These are phyloP conservation scores for Matsumyia berberina DNA, from an alignment of 2,888 invertebrate genomes.

Conservation along the genomic window DNA sequence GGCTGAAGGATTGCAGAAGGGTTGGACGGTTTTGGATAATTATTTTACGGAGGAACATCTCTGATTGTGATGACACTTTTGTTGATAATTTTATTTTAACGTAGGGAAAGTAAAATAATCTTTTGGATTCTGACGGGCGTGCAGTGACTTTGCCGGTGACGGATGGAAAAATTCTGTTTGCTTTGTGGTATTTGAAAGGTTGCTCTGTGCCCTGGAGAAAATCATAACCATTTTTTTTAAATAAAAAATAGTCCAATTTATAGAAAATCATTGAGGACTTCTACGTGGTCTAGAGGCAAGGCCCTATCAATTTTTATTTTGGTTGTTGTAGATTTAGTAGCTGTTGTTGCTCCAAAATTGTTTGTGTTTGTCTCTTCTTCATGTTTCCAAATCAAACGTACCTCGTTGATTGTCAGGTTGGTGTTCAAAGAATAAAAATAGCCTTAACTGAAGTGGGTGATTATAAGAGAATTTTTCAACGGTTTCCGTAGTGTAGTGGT, in stretches of 20 bases:
- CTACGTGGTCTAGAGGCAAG: too few species aligned
- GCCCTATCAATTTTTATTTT: not conserved
- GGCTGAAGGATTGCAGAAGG: not conserved
- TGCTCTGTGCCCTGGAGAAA: too few species aligned
- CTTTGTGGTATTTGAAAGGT: not conserved
- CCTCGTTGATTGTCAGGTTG: not conserved
- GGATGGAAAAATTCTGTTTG: slow-evolving; percentile 24
- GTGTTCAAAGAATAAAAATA: not conserved
- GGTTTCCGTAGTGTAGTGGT: slow-evolving; percentile 77
- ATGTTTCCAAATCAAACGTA: not conserved
- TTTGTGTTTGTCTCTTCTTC: too few species aligned
- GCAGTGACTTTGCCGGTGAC: slow-evolving; percentile 27
- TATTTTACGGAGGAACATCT: slow-evolving; percentile 60
- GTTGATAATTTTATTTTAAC: not conserved
- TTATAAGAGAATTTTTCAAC: not conserved
- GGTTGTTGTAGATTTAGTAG: too few species aligned
- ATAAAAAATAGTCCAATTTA: too few species aligned
- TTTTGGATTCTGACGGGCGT: not conserved
- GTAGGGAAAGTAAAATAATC: slow-evolving; percentile 13
- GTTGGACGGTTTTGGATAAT: not conserved
- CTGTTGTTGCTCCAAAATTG: too few species aligned
- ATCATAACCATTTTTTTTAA: too few species aligned
- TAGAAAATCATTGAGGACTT: too few species aligned
- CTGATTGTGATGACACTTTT: not conserved
- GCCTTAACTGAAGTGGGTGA: not conserved